A percentile compares a stretch with the other conserved stretches of the same genome.
phyloP scores from a whole-genome alignment of 2,888 invertebrate species.

The Spialia ferax region DNA sequence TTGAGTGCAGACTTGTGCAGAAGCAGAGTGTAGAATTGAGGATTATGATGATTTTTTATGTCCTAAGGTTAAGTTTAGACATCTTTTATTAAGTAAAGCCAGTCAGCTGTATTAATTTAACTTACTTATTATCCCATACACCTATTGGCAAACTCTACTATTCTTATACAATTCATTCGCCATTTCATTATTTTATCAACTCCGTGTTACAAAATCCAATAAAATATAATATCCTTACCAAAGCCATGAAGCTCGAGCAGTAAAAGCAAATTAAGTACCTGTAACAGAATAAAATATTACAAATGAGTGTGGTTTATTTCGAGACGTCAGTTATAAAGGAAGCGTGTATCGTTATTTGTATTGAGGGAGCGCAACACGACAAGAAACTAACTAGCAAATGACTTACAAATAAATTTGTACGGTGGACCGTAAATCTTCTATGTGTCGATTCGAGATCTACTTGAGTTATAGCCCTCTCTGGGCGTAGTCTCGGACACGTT shows the following conservation, averaged over 20 bases:
- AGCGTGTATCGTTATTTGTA: conserved; percentile 38
- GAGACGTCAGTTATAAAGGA: conserved; percentile 11
- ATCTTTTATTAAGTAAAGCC: no score
- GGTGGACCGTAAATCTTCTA: conserved; percentile 46
- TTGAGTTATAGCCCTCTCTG: conserved; percentile 66
- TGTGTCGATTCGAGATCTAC: conserved; percentile 68
- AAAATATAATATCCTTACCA: conserved; percentile 14
- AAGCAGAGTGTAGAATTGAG: no score
- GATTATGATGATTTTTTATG: no score
- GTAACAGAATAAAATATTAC: conserved; percentile 37
- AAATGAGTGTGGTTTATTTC: conserved; percentile 22
- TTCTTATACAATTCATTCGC: not conserved
- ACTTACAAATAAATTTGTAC: conserved; percentile 42
- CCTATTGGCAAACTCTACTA: not conserved
- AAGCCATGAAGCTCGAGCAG: not conserved
- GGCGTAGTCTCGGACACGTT: conserved; percentile 56
- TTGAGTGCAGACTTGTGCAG: no score
- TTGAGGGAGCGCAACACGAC: conserved; percentile 42
- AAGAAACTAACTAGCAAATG: conserved; percentile 40
- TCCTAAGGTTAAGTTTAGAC: no score
- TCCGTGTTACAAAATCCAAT: not conserved
- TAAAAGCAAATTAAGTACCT: conserved; percentile 28
- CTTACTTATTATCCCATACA: no score
- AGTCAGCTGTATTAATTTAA: no score
- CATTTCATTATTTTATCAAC: not conserved